A percentile compares a stretch with the other conserved stretches of the same genome.
Evolutionary conservation across 2,797 vertebrate genomes (phyloP).

Genomic region (Cheirogaleus major): DNA sequence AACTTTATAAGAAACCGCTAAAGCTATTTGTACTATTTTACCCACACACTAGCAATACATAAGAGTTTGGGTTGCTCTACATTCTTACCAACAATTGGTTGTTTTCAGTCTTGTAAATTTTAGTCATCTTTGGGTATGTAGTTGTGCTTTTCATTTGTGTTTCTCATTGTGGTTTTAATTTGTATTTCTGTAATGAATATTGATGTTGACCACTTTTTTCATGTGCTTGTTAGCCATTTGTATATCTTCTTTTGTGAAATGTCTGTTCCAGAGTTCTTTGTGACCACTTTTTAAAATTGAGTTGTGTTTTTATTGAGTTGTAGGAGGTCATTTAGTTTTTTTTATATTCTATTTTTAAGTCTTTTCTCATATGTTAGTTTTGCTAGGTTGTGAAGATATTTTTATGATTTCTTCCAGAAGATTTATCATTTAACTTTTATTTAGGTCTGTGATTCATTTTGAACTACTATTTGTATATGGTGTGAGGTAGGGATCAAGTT

Average conservation of each 20-base stretch:
- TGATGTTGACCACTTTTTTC: neutral
- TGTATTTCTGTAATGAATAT: conserved; percentile 30
- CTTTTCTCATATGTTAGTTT: neutral
- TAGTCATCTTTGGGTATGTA: neutral
- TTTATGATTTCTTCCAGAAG: neutral
- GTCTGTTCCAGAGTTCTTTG: neutral
- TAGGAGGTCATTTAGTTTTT: neutral
- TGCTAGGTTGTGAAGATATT: neutral
- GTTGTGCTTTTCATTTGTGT: conserved; percentile 27
- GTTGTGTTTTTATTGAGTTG: conserved; percentile 2
- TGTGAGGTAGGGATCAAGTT: neutral
- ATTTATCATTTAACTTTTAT: neutral
- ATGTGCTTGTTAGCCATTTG: neutral
- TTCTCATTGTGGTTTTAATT: conserved; percentile 33
- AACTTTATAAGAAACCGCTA: neutral
- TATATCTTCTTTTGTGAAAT: neutral
- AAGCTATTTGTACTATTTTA: neutral
- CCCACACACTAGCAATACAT: neutral
- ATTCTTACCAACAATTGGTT: neutral
- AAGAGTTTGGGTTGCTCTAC: neutral
- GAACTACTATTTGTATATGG: neutral
- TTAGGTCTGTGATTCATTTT: neutral
- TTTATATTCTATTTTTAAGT: conserved; percentile 12
- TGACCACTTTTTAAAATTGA: neutral
- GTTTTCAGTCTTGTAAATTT: conserved; percentile 24